Conservation (phyloP, 2,113 vertebrate species). For the Indri indri region DNA sequence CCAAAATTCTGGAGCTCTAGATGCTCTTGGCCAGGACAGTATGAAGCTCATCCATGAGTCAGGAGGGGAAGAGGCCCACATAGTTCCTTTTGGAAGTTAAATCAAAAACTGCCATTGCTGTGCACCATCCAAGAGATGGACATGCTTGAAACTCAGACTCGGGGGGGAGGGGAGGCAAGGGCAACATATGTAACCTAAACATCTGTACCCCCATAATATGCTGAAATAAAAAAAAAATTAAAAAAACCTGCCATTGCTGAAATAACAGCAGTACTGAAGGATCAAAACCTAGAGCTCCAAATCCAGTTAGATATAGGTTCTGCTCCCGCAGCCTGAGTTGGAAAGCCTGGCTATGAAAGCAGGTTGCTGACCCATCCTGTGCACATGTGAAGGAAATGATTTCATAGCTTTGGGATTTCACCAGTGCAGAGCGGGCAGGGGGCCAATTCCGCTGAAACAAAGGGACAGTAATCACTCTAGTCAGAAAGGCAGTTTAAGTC, state of each 20-base stretch:
- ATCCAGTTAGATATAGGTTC: neutral
- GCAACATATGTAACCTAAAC: too few relatives aligned
- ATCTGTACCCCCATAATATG: too few relatives aligned
- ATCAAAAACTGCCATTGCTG: neutral
- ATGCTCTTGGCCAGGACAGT: neutral
- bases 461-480: constrained; percentile 71
- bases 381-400: constrained; percentile 85
- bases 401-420: constrained; percentile 86
- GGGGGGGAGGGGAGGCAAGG: too few relatives aligned
- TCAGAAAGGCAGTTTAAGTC: constrained; percentile 67
- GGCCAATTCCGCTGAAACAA: constrained; percentile 80
- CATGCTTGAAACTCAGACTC: too few relatives aligned
- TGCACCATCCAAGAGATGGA: too few relatives aligned
- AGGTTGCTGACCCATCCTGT: constrained; percentile 73
- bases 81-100: neutral
- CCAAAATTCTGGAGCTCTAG: neutral
- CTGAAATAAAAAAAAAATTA: too few relatives aligned
- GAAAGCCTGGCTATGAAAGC: constrained; percentile 17
- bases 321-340: neutral
- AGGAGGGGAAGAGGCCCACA: neutral
- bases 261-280: neutral
- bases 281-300: neutral
- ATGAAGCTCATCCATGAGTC: neutral
- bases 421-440: constrained; percentile 78
- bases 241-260: neutral